Evolutionary conservation across 53 echinoderm and acorn worm species (phyloP).

Genomic region (Stichopus horrens): DNA sequence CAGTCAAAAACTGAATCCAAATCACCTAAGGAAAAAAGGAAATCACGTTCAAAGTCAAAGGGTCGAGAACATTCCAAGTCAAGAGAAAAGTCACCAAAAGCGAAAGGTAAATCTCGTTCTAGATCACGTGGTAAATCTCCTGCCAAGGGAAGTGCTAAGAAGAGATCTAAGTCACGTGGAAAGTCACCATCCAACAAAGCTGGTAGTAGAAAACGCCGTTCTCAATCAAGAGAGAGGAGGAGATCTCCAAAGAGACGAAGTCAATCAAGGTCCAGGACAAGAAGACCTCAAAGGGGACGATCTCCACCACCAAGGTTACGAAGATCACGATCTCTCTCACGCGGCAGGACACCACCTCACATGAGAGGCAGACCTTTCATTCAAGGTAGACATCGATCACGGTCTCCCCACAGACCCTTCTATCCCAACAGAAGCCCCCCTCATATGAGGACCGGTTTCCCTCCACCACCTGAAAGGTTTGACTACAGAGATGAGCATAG

Average conservation of each 20-base stretch:
- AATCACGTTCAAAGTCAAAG: conserved; percentile 30
- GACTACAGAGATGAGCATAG: conserved; percentile 58
- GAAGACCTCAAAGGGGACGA: conserved; percentile 39
- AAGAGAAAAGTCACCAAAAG: conserved; percentile 16
- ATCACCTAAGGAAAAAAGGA: not conserved
- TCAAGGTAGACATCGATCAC: conserved; percentile 59
- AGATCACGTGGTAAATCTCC: conserved; percentile 32
- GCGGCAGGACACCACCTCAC: conserved; percentile 60
- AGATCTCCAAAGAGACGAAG: conserved; percentile 47
- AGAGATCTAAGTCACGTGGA: conserved; percentile 34
- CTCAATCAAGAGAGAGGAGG: conserved; percentile 21
- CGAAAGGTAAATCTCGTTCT: conserved; percentile 44
- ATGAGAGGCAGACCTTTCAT: conserved; percentile 59
- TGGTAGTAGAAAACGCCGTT: not conserved
- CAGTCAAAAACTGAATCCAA: not conserved
- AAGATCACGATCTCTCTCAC: conserved; percentile 41
- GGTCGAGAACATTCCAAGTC: conserved; percentile 25
- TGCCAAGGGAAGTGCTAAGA: not conserved
- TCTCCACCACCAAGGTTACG: conserved; percentile 42
- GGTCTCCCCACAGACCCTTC: conserved; percentile 69
- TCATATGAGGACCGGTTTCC: conserved; percentile 52
- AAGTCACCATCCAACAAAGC: not conserved
- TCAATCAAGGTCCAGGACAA: conserved; percentile 3
- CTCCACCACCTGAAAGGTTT: not conserved
- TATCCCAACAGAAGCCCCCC: conserved; percentile 61